Conservation (phyloP, 2,113 vertebrate genomes). For the Scalopus aquaticus region DNA sequence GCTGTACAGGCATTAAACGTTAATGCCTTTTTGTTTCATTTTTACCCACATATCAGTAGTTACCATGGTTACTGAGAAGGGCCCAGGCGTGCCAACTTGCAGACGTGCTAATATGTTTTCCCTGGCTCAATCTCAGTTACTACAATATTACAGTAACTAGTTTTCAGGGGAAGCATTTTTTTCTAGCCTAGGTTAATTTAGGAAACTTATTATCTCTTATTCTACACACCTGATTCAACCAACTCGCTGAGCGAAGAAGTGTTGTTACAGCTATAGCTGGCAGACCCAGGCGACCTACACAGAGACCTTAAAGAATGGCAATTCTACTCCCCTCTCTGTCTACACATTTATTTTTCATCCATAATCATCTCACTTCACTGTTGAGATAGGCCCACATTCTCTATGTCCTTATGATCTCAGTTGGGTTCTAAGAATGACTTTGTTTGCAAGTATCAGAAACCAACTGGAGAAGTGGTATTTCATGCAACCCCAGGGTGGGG, state of each 20-base stretch:
- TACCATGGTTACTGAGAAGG: constrained; percentile 81
- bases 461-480: background rate
- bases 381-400: background rate
- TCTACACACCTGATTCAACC: background rate
- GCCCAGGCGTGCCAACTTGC: constrained; percentile 69
- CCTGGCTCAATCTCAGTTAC: constrained; percentile 14
- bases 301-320: no score
- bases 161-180: background rate
- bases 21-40: constrained; percentile 74
- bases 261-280: accelerated
- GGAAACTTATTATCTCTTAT: background rate
- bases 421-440: background rate
- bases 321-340: background rate
- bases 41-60: constrained; percentile 72
- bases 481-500: background rate
- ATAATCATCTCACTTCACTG: background rate
- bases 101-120: constrained; percentile 75
- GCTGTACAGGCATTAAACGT: constrained; percentile 74
- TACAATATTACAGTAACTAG: background rate
- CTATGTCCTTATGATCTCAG: background rate
- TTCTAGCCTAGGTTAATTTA: background rate
- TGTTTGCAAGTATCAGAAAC: background rate
- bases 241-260: background rate
- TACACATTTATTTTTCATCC: background rate
- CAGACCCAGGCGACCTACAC: background rate